Evolutionary conservation across 2,113 vertebrate genomes (phyloP).

Genomic region (Eurystomus gularis): DNA sequence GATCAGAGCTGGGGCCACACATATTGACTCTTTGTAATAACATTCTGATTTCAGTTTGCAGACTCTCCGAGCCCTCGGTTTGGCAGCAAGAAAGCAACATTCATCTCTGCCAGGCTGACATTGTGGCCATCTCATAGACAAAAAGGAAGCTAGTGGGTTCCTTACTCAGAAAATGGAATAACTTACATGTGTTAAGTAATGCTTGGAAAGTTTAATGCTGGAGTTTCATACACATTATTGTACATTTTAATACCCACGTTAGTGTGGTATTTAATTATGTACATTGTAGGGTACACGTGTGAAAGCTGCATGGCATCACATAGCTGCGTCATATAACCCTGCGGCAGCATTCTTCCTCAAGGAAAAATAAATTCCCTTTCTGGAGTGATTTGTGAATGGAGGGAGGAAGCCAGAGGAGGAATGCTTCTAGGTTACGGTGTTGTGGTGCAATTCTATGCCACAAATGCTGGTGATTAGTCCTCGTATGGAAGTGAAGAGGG

Average conservation of each 20-base stretch:
- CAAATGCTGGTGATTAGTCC: neutral
- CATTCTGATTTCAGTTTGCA: constrained; percentile 25
- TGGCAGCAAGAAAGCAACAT: constrained; percentile 49
- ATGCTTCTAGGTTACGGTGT: neutral
- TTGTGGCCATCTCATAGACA: neutral
- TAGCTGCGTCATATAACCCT: neutral
- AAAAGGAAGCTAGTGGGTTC: neutral
- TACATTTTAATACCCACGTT: neutral
- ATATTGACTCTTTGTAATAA: constrained; percentile 72
- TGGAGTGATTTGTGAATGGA: neutral
- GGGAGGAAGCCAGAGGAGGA: neutral
- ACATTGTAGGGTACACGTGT: neutral
- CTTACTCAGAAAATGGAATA: neutral
- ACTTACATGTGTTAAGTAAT: neutral
- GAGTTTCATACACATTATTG: neutral
- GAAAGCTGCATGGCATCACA: neutral
- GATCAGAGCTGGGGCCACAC: constrained; percentile 61
- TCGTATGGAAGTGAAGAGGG: neutral
- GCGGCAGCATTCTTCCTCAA: neutral
- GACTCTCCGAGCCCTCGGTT: constrained; percentile 40
- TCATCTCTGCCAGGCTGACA: constrained; percentile 47
- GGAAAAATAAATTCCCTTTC: neutral
- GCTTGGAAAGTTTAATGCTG: neutral
- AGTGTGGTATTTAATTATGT: neutral
- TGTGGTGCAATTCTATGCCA: neutral